Percentiles rank a stretch among this genome's conserved stretches.
Conservation (phyloP, 2,113 vertebrate species). For the Pan paniscus region DNA sequence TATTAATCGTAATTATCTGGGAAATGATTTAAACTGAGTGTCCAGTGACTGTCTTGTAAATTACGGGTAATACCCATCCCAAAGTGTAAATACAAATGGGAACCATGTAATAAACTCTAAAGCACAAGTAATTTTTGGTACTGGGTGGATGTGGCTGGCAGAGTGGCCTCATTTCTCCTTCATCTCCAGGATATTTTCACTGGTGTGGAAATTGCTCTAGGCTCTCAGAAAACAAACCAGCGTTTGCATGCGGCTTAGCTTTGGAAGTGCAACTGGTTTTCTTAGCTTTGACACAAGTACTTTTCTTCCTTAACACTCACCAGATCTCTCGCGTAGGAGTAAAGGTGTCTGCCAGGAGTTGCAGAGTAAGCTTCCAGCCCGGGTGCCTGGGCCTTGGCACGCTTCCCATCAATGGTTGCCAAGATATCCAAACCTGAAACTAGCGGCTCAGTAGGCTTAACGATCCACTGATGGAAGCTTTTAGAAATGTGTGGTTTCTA, state of each 20-base stretch:
- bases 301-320: slow-evolving; percentile 69
- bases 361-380: neutral
- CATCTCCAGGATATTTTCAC: neutral
- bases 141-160: accelerated
- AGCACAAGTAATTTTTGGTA: neutral
- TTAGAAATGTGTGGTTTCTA: slow-evolving; percentile 78
- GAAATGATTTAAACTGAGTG: neutral
- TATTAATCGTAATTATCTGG: neutral
- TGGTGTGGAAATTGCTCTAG: neutral
- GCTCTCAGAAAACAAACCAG: neutral
- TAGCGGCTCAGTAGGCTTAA: slow-evolving; percentile 75
- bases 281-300: slow-evolving; percentile 48
- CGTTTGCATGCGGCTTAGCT: neutral
- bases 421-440: slow-evolving; percentile 80
- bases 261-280: slow-evolving; percentile 5
- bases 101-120: neutral
- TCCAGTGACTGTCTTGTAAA: neutral
- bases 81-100: neutral
- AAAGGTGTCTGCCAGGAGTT: slow-evolving; percentile 78
- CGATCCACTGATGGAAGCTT: slow-evolving; percentile 77
- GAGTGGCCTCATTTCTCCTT: neutral
- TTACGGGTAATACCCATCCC: neutral
- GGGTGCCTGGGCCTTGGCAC: slow-evolving; percentile 73
- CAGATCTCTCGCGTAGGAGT: slow-evolving; percentile 1
- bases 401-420: slow-evolving; percentile 67